Percentiles rank a stretch among this genome's conserved stretches.
Evolutionary conservation across 2,888 invertebrate species (phyloP).

Genomic region (Apodemia hepburni): DNA sequence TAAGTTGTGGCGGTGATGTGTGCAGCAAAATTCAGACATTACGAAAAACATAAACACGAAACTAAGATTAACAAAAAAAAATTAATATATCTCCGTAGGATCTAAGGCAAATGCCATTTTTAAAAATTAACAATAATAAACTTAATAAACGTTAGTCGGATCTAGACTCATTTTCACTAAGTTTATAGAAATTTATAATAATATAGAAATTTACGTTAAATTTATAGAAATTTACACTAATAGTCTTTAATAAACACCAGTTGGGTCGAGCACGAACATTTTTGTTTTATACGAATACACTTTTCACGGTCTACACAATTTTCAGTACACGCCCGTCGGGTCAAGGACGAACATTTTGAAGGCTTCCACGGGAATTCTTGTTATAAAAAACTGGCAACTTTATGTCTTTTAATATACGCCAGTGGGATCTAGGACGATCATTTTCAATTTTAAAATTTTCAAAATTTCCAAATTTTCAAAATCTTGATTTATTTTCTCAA

Average conservation of each 20-base stretch:
- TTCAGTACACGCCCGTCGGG: slow-evolving; percentile 69
- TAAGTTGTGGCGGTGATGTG: slow-evolving; percentile 53
- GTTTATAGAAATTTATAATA: slow-evolving; percentile 2
- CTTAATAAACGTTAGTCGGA: slow-evolving; percentile 44
- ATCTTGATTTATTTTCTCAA: slow-evolving; percentile 25
- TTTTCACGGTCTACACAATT: slow-evolving; percentile 34
- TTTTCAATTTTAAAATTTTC: slow-evolving; percentile 28
- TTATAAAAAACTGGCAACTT: slow-evolving; percentile 26
- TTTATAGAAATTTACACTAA: slow-evolving; percentile 31
- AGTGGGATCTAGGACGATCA: slow-evolving; percentile 32
- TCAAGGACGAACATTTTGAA: slow-evolving; percentile 63
- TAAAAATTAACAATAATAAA: slow-evolving; percentile 31
- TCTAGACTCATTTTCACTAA: slow-evolving; percentile 39
- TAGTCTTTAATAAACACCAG: slow-evolving; percentile 61
- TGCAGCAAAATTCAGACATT: slow-evolving; percentile 37
- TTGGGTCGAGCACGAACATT: slow-evolving; percentile 69
- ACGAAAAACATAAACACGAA: slow-evolving; percentile 36
- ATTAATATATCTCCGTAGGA: slow-evolving; percentile 63
- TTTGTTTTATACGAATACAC: slow-evolving; percentile 43
- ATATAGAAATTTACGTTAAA: slow-evolving; percentile 8
- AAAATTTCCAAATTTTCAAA: slow-evolving; percentile 15
- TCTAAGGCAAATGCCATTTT: slow-evolving; percentile 47
- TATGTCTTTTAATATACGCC: slow-evolving; percentile 31
- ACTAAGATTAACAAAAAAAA: slow-evolving; percentile 29
- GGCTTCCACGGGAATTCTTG: slow-evolving; percentile 25